Conservation (phyloP, 2,113 vertebrate genomes). For the Notechis scutatus region DNA sequence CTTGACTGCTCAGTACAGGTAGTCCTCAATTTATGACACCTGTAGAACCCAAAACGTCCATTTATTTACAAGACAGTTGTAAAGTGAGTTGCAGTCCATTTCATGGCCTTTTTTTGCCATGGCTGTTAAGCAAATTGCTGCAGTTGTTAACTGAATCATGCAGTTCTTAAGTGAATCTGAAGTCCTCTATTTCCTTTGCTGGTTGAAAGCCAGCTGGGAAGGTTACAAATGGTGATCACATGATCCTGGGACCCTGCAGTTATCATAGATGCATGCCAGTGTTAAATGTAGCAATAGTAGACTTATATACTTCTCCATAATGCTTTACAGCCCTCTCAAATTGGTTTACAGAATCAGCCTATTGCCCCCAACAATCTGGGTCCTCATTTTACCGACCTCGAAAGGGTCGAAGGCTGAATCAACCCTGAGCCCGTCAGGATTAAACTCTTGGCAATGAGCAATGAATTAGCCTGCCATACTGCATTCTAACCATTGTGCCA, state of each 20-base stretch:
- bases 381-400: no score
- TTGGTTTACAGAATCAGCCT: no score
- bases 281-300: background rate
- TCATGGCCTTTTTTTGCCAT: background rate
- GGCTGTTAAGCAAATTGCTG: background rate
- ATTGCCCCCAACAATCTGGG: no score
- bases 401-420: no score
- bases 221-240: background rate
- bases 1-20: background rate
- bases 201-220: background rate
- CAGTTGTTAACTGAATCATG: background rate
- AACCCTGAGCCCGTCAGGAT: no score
- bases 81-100: background rate
- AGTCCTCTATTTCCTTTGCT: background rate
- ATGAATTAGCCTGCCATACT: no score
- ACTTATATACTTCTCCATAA: no score
- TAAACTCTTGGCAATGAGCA: no score
- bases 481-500: no score
- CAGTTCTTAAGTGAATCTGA: background rate
- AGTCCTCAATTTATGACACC: background rate
- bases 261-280: background rate
- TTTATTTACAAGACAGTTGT: background rate
- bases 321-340: no score
- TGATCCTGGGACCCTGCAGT: background rate
- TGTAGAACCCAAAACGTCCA: no score